A percentile compares a stretch with the other conserved stretches of the same genome.
phyloP scores from a whole-genome alignment of 2,888 invertebrate genomes.

The Chloroclystis v-ata region DNA sequence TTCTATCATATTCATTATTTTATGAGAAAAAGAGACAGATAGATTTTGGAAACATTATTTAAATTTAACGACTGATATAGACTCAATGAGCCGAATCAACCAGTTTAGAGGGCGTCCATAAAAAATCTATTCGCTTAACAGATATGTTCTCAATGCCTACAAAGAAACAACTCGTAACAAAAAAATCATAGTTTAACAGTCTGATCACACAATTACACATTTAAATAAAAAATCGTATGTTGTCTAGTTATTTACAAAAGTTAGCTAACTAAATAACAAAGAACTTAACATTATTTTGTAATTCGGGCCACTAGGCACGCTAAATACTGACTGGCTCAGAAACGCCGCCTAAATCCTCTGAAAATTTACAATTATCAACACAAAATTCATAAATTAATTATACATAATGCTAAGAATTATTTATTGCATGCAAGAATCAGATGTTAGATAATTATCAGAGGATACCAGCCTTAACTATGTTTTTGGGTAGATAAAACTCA shows the following conservation, averaged over 20 bases:
- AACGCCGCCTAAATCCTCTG: slow-evolving; percentile 37
- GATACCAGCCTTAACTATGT: not conserved
- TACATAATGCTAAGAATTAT: too few species aligned
- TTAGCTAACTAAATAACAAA: slow-evolving; percentile 79
- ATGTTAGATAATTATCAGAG: not conserved
- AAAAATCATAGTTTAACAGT: slow-evolving; percentile 76
- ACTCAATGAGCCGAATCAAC: not conserved
- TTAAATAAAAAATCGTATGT: slow-evolving; percentile 67
- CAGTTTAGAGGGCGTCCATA: slow-evolving; percentile 26
- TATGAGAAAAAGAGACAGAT: too few species aligned
- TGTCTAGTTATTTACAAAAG: slow-evolving; percentile 76
- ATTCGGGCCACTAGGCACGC: slow-evolving; percentile 56
- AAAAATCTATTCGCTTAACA: slow-evolving; percentile 54
- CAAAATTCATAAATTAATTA: too few species aligned
- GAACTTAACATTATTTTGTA: slow-evolving; percentile 70
- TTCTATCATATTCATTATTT: too few species aligned
- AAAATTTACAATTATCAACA: slow-evolving; percentile 1
- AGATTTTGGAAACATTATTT: too few species aligned
- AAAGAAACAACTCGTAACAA: slow-evolving; percentile 76
- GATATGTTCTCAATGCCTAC: slow-evolving; percentile 66
- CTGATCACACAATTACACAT: slow-evolving; percentile 77
- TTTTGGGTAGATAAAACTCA: slow-evolving; percentile 2
- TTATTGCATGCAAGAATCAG: too few species aligned
- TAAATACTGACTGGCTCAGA: slow-evolving; percentile 71
- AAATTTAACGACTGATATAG: not conserved